Evolutionary conservation across 2,113 vertebrate genomes (phyloP).

Genomic region (Motacilla tschutschensis): DNA sequence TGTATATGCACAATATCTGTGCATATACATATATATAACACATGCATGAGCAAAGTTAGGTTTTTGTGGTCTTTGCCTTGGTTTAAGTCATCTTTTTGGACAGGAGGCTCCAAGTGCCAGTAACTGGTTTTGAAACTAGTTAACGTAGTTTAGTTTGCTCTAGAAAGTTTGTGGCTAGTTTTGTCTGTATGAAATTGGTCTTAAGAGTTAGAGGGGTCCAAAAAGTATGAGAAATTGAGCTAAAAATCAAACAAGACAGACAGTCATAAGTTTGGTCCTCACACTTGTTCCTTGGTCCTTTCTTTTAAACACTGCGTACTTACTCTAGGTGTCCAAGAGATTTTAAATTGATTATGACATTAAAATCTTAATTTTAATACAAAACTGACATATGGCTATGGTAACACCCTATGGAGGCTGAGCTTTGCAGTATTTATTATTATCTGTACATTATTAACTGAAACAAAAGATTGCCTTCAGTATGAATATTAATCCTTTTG

Average conservation of each 20-base stretch:
- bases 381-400: neutral
- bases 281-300: neutral
- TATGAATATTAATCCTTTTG: neutral
- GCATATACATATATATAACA: too few relatives aligned
- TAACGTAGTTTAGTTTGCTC: neutral
- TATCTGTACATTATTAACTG: neutral
- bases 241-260: neutral
- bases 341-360: neutral
- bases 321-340: neutral
- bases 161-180: neutral
- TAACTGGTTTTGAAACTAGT: neutral
- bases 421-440: neutral
- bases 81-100: neutral
- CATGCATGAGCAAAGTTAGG: rapidly evolving
- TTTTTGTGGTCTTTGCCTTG: rapidly evolving
- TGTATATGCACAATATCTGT: neutral
- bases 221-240: neutral
- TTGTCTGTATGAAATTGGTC: neutral
- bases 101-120: neutral
- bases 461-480: neutral
- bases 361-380: neutral
- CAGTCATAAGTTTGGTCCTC: neutral
- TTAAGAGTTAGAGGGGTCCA: neutral
- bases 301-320: neutral
- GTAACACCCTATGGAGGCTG: neutral